These are phyloP conservation scores for Blastobasis lacticolella DNA, from an alignment of 2,888 invertebrate species.

Conservation along the genomic window DNA sequence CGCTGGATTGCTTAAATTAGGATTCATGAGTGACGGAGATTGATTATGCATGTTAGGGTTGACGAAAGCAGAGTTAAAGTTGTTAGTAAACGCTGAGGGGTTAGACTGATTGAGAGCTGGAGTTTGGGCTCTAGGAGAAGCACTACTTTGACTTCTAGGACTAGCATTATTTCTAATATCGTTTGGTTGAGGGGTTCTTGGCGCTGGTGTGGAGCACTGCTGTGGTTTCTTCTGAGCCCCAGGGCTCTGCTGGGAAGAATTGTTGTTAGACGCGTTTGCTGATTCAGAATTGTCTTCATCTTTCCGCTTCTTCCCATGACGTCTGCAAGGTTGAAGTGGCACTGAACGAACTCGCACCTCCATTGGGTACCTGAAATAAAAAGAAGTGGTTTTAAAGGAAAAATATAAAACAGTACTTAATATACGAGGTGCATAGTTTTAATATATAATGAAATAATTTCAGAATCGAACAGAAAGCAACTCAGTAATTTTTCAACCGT, in stretches of 20 bases:
- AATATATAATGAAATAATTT: too few species aligned
- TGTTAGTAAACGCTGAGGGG: conserved; percentile 50
- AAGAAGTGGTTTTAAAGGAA: too few species aligned
- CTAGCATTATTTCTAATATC: conserved; percentile 57
- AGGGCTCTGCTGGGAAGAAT: conserved; percentile 46
- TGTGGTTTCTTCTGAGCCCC: conserved; percentile 55
- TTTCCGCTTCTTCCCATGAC: conserved; percentile 85
- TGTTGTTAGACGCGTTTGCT: conserved; percentile 35
- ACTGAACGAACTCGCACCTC: conserved; percentile 89
- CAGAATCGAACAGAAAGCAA: too few species aligned
- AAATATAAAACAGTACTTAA: too few species aligned
- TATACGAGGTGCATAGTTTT: too few species aligned
- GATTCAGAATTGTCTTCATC: conserved; percentile 77
- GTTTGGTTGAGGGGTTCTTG: conserved; percentile 53
- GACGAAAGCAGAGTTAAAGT: conserved; percentile 56
- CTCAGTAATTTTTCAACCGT: too few species aligned
- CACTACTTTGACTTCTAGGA: conserved; percentile 69
- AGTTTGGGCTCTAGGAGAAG: conserved; percentile 69
- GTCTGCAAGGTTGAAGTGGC: conserved; percentile 87
- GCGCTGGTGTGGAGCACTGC: conserved; percentile 44
- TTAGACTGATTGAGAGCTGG: conserved; percentile 56
- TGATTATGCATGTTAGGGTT: conserved; percentile 64
- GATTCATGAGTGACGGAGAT: conserved; percentile 59
- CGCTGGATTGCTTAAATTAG: conserved; percentile 69
- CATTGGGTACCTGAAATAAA: conserved; percentile 82